phyloP scores from a whole-genome alignment of 2,888 invertebrate species.

The Escarpia spicata region DNA sequence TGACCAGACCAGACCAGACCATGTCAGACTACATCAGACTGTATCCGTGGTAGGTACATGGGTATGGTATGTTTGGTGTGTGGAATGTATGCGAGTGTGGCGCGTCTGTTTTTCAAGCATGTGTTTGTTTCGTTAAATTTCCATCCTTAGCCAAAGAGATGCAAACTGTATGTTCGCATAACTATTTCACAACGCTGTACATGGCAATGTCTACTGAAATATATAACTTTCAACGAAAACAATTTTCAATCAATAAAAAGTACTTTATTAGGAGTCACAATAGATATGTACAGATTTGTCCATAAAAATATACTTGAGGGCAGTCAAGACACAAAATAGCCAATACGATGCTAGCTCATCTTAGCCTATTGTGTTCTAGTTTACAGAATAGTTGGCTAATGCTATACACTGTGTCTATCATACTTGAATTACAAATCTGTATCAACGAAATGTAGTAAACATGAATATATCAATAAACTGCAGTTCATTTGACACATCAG shows the following conservation, averaged over 20 bases:
- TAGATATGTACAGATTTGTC: not conserved
- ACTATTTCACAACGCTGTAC: too few relatives aligned
- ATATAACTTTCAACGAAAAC: not conserved
- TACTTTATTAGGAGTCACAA: not conserved
- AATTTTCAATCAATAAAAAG: not conserved
- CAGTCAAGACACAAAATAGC: not conserved
- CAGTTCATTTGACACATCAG: not conserved
- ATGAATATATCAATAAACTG: not conserved
- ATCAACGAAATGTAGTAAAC: not conserved
- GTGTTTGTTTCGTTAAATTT: too few relatives aligned
- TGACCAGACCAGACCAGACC: too few relatives aligned
- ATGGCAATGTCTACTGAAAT: not conserved
- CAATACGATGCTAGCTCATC: not conserved
- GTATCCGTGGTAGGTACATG: too few relatives aligned
- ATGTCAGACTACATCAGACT: too few relatives aligned
- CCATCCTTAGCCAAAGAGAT: too few relatives aligned
- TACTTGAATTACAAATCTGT: not conserved
- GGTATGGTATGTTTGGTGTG: too few relatives aligned
- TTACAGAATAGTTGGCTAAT: not conserved
- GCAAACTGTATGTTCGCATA: too few relatives aligned
- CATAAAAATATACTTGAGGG: not conserved
- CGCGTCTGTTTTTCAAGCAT: too few relatives aligned
- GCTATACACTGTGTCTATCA: not conserved
- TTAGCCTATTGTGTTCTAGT: not conserved
- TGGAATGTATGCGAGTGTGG: too few relatives aligned